phyloP scores from a whole-genome alignment of 1,140 invertebrate species.

The Hydropsyche tenuis region DNA sequence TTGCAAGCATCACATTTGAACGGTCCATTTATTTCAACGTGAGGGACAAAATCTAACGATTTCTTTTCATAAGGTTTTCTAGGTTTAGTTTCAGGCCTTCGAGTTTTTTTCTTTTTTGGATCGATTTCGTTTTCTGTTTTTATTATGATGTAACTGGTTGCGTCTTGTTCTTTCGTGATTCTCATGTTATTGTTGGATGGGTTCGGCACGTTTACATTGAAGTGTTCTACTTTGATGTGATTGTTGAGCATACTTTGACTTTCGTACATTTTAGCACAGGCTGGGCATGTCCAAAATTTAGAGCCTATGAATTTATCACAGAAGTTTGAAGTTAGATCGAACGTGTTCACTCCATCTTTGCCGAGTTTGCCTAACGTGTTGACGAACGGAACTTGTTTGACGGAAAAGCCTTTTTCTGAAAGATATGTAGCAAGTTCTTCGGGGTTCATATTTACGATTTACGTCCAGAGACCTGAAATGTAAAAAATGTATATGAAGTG shows the following conservation, averaged over 20 bases:
- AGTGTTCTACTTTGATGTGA: slow-evolving; percentile 30
- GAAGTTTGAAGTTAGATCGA: slow-evolving; percentile 30
- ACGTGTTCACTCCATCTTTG: slow-evolving; percentile 32
- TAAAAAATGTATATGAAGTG: no score
- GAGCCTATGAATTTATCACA: slow-evolving; percentile 31
- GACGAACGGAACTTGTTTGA: slow-evolving; percentile 40
- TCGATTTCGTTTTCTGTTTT: slow-evolving; percentile 26
- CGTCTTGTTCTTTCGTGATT: no score
- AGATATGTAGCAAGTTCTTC: slow-evolving; percentile 40
- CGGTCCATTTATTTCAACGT: slow-evolving; percentile 53
- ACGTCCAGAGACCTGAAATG: neutral
- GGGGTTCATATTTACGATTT: slow-evolving; percentile 33
- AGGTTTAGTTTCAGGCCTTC: slow-evolving; percentile 41
- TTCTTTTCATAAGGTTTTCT: slow-evolving; percentile 45
- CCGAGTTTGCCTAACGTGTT: slow-evolving; percentile 33
- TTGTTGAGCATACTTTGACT: slow-evolving; percentile 33
- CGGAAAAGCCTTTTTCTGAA: slow-evolving; percentile 40
- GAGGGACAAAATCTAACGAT: neutral
- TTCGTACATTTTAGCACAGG: slow-evolving; percentile 43
- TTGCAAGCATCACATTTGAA: slow-evolving; percentile 58
- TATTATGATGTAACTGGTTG: slow-evolving; percentile 45
- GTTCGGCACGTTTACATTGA: neutral
- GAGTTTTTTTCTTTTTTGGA: slow-evolving; percentile 1
- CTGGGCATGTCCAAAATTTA: slow-evolving; percentile 31
- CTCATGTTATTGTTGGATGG: neutral